A percentile compares a stretch with the other conserved stretches of the same genome.
These are phyloP conservation scores for Clarias platycephalus DNA, from an alignment of 2,797 vertebrate genomes.

Conservation along the genomic window DNA sequence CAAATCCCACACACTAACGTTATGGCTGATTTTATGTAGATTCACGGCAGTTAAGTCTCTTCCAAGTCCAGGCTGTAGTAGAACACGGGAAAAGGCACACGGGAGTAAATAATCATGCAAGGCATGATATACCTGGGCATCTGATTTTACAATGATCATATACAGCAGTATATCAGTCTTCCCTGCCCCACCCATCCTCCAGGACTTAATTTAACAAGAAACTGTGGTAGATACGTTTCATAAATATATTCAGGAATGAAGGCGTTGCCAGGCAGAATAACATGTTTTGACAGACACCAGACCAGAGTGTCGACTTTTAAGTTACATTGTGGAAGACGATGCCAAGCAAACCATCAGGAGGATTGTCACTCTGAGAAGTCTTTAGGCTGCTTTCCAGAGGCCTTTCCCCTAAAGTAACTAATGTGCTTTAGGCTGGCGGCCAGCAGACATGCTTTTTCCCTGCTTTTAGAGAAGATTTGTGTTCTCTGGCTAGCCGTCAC, in stretches of 20 bases:
- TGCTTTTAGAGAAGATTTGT: conserved; percentile 69
- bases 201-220: neutral
- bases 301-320: conserved; percentile 49
- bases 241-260: conserved; percentile 27
- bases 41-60: neutral
- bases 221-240: conserved; percentile 1
- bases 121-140: neutral
- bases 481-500: conserved; percentile 73
- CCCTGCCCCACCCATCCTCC: neutral
- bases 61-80: neutral
- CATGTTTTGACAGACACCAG: conserved; percentile 50
- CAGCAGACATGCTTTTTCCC: conserved; percentile 71
- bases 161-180: neutral
- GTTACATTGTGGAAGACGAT: conserved; percentile 41
- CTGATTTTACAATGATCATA: neutral
- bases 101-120: neutral
- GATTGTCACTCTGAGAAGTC: conserved; percentile 69
- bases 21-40: neutral
- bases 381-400: conserved; percentile 73
- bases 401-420: conserved; percentile 70
- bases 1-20: neutral
- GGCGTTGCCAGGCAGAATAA: conserved; percentile 41
- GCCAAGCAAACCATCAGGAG: conserved; percentile 53
- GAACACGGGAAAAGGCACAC: neutral
- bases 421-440: conserved; percentile 74